These are phyloP conservation scores for Drosophila punjabiensis DNA, from an alignment of 1,140 invertebrate genomes.

Conservation along the genomic window DNA sequence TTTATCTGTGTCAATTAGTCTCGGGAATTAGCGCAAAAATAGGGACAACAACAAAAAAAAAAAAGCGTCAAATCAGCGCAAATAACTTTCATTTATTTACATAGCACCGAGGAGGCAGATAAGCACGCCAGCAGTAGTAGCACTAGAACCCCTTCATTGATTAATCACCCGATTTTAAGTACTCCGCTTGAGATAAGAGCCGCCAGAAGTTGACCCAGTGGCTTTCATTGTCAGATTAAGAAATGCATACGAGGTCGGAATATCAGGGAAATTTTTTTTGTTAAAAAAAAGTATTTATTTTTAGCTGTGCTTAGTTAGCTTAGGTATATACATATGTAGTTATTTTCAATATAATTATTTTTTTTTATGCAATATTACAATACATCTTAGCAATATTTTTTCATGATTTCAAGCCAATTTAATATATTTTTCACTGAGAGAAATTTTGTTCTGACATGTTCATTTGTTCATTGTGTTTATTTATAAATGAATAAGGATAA, in stretches of 20 bases:
- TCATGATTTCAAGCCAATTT: background rate
- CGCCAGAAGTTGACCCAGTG: slow-evolving; percentile 18
- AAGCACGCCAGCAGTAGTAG: slow-evolving; percentile 7
- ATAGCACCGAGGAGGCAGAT: slow-evolving; percentile 13
- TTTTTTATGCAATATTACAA: background rate
- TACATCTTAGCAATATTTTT: background rate
- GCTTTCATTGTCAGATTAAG: slow-evolving; percentile 21
- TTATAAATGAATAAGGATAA: too few species aligned
- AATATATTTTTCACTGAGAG: background rate
- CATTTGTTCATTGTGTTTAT: background rate
- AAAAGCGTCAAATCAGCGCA: slow-evolving; percentile 36
- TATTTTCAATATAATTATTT: background rate
- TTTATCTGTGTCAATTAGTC: slow-evolving; percentile 46
- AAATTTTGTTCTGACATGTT: background rate
- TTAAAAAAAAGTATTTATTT: too few species aligned
- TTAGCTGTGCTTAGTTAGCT: too few species aligned
- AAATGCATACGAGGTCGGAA: background rate
- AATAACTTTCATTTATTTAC: slow-evolving; percentile 52
- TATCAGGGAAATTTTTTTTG: background rate
- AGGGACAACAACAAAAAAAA: background rate
- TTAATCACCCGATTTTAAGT: background rate
- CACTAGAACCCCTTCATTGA: slow-evolving; percentile 14
- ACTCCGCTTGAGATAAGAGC: slow-evolving; percentile 10
- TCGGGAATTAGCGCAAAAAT: slow-evolving; percentile 27
- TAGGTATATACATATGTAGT: too few species aligned